phyloP scores from a whole-genome alignment of 2,888 invertebrate species.

The Acrobasis consociella region DNA sequence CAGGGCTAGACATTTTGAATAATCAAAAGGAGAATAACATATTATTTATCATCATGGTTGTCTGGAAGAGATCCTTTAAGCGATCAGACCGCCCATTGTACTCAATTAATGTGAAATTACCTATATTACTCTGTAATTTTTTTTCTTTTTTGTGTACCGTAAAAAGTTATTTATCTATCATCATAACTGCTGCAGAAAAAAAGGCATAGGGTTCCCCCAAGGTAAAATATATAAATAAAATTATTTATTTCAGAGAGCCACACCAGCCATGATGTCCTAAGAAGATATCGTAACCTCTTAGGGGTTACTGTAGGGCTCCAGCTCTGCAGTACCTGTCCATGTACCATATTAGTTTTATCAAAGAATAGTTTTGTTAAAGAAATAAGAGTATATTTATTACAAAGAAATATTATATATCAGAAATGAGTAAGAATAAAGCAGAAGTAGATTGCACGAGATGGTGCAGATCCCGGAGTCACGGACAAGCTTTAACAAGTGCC shows the following conservation, averaged over 20 bases:
- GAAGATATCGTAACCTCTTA: slow-evolving; percentile 53
- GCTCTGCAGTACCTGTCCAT: slow-evolving; percentile 52
- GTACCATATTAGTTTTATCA: slow-evolving; percentile 21
- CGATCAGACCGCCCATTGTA: too few relatives aligned
- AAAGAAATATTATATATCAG: slow-evolving; percentile 28
- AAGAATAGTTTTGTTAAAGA: too few relatives aligned
- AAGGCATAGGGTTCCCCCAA: too few relatives aligned
- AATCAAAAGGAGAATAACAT: too few relatives aligned
- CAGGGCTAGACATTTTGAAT: too few relatives aligned
- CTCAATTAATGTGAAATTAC: too few relatives aligned
- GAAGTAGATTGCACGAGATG: slow-evolving; percentile 83
- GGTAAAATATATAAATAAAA: not conserved
- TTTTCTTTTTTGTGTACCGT: too few relatives aligned
- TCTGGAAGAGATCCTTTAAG: too few relatives aligned
- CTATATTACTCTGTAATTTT: too few relatives aligned
- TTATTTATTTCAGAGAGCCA: slow-evolving; percentile 60
- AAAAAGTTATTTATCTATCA: too few relatives aligned
- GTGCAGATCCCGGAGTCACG: slow-evolving; percentile 82
- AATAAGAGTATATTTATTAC: not conserved
- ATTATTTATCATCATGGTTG: too few relatives aligned
- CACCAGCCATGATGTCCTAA: slow-evolving; percentile 61
- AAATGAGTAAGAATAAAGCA: slow-evolving; percentile 66
- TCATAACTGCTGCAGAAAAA: too few relatives aligned
- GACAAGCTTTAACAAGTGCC: slow-evolving; percentile 84
- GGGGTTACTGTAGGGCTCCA: slow-evolving; percentile 54